phyloP scores from a whole-genome alignment of 2,888 invertebrate genomes.

The Stenodera caucasica region DNA sequence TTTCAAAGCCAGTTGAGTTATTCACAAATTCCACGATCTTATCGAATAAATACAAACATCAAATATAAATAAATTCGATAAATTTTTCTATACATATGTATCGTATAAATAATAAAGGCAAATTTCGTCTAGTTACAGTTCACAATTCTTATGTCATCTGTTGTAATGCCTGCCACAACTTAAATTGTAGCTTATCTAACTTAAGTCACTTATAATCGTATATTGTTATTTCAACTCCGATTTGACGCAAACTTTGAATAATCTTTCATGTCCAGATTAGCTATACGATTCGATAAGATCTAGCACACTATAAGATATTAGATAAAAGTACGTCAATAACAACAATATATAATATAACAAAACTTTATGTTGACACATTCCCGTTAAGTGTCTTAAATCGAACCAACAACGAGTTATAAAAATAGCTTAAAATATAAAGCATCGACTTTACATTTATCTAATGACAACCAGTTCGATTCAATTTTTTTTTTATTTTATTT shows the following conservation, averaged over 20 bases:
- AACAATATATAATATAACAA: constrained; percentile 25
- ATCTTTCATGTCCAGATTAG: constrained; percentile 24
- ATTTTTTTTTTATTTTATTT: constrained; percentile 18
- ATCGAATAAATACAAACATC: constrained; percentile 31
- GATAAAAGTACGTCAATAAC: constrained; percentile 26
- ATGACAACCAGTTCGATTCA: constrained; percentile 22
- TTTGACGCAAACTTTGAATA: constrained; percentile 24
- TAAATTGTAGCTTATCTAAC: no score
- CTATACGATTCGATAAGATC: constrained; percentile 18
- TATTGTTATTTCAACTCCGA: not conserved
- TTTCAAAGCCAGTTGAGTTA: constrained; percentile 22
- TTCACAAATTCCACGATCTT: constrained; percentile 20
- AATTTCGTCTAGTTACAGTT: no score
- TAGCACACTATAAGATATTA: constrained; percentile 16
- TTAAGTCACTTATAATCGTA: no score
- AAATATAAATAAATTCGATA: not conserved
- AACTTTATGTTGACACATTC: constrained; percentile 25
- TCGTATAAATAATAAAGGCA: no score
- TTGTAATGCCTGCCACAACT: no score
- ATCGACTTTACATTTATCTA: constrained; percentile 23
- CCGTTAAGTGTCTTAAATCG: constrained; percentile 27
- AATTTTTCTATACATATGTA: not conserved
- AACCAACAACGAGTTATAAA: constrained; percentile 19
- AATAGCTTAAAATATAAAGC: constrained; percentile 20
- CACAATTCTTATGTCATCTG: not conserved